Conservation (phyloP, 2,888 invertebrate species). For the Caenorhabditis sinica region DNA sequence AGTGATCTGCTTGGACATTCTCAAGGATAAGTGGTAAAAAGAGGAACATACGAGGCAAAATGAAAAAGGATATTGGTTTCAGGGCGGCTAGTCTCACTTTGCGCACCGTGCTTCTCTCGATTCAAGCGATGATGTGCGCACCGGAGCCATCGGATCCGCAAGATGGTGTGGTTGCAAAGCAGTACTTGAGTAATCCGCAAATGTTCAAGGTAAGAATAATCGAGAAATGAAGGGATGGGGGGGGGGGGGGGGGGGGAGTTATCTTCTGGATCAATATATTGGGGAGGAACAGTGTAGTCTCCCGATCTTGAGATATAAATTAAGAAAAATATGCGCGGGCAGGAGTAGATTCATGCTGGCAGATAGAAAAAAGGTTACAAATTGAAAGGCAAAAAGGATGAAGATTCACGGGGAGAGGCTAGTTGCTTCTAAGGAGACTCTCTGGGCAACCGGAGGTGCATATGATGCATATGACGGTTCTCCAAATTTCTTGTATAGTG, state of each 20-base stretch:
- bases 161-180: constrained; percentile 96
- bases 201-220: constrained; percentile 88
- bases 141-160: constrained; percentile 86
- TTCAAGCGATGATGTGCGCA: constrained; percentile 91
- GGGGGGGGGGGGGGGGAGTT: not conserved
- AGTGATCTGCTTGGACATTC: constrained; percentile 97
- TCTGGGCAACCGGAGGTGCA: not conserved
- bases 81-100: constrained; percentile 99
- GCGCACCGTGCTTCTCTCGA: constrained; percentile 94
- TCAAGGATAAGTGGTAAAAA: constrained; percentile 89
- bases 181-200: constrained; percentile 92
- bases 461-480: too few species aligned
- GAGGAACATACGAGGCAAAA: not conserved
- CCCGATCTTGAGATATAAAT: too few species aligned
- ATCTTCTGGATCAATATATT: not conserved
- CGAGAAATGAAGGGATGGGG: not conserved
- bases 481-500: too few species aligned
- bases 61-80: constrained; percentile 26
- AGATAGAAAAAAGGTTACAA: too few species aligned
- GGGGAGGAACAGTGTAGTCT: not conserved
- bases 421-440: constrained; percentile 25
- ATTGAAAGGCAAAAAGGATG: too few species aligned
- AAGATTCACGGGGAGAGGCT: too few species aligned
- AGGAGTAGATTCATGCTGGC: too few species aligned
- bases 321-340: too few species aligned